Percentiles rank a stretch among this genome's conserved stretches.
These are phyloP conservation scores for Odontophorus gujanensis DNA, from an alignment of 2,113 vertebrate genomes.

Conservation along the genomic window DNA sequence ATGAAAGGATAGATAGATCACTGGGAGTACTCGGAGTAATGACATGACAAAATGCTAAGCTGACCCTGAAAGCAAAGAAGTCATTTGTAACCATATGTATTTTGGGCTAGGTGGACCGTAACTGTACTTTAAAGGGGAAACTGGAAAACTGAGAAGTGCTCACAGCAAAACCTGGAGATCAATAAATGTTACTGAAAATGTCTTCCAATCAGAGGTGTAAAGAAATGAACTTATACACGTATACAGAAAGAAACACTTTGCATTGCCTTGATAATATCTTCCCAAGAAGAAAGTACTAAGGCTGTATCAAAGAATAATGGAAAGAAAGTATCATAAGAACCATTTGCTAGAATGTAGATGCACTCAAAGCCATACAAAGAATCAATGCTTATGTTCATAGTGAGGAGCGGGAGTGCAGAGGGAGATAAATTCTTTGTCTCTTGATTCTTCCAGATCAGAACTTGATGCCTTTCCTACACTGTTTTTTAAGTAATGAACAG, in stretches of 20 bases:
- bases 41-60: accelerated
- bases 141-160: neutral
- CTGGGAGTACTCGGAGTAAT: neutral
- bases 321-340: neutral
- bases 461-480: neutral
- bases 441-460: neutral
- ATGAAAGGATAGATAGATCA: neutral
- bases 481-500: neutral
- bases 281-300: neutral
- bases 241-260: neutral
- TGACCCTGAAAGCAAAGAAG: neutral
- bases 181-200: neutral
- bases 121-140: accelerated
- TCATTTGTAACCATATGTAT: neutral
- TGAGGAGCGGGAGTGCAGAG: neutral
- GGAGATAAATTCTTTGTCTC: neutral
- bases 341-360: neutral
- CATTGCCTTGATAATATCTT: neutral
- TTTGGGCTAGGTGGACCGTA: neutral
- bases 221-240: neutral
- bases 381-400: neutral
- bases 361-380: neutral
- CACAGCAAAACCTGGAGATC: neutral
- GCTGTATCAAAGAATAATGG: neutral
- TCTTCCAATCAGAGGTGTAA: neutral